A percentile compares a stretch with the other conserved stretches of the same genome.
These are phyloP conservation scores for Portevinia maculata DNA, from an alignment of 2,888 invertebrate species.

Conservation along the genomic window DNA sequence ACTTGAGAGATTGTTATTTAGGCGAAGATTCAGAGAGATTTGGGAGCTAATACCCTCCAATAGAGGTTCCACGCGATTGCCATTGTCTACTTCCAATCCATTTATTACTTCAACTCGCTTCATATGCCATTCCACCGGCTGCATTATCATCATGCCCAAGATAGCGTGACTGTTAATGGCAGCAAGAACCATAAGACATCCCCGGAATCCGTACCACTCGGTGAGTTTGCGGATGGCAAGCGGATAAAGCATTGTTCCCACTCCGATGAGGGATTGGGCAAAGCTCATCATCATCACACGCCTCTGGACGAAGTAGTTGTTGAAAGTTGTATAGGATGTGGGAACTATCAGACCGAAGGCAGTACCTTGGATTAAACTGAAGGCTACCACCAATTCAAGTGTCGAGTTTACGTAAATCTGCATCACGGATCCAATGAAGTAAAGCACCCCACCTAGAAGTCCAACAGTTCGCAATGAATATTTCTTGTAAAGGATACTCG, in stretches of 20 bases:
- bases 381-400: slow-evolving; percentile 86
- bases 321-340: slow-evolving; percentile 88
- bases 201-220: slow-evolving; percentile 87
- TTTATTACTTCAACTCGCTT: slow-evolving; percentile 83
- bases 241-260: slow-evolving; percentile 88
- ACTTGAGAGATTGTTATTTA: slow-evolving; percentile 68
- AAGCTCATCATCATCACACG: slow-evolving; percentile 89
- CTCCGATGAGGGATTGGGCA: slow-evolving; percentile 88
- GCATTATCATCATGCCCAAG: slow-evolving; percentile 88
- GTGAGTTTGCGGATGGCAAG: slow-evolving; percentile 86
- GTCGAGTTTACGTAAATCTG: slow-evolving; percentile 87
- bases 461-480: slow-evolving; percentile 88
- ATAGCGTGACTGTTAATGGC: slow-evolving; percentile 87
- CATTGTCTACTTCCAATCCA: slow-evolving; percentile 79
- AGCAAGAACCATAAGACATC: slow-evolving; percentile 87
- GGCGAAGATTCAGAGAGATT: slow-evolving; percentile 6
- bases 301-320: slow-evolving; percentile 88
- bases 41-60: slow-evolving; percentile 12
- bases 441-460: slow-evolving; percentile 86
- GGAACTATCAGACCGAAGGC: slow-evolving; percentile 90
- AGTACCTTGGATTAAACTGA: slow-evolving; percentile 87
- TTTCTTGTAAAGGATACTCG: slow-evolving; percentile 87
- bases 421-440: slow-evolving; percentile 85
- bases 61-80: slow-evolving; percentile 44
- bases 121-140: slow-evolving; percentile 90